Evolutionary conservation across 2,113 vertebrate genomes (phyloP), one percentile per base, ranked within the genome.

Genomic region (Corythaixoides concolor): DNA sequence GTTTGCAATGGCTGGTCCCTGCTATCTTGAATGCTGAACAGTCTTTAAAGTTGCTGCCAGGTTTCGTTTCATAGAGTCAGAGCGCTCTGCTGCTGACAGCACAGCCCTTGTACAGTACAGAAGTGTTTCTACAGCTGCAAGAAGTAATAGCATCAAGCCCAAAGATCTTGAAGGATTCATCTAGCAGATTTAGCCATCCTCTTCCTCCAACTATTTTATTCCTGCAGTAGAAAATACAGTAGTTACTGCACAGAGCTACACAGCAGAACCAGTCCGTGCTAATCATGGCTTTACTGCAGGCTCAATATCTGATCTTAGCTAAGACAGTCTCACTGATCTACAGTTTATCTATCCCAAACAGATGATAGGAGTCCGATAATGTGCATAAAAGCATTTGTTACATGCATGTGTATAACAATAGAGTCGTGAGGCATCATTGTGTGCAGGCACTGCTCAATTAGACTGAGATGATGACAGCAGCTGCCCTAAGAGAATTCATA

Each of bases 181-280:
- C 16, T 56, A 64, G 39, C 35, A 62, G 35, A 43, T 69, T 53
- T 66, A 73, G 47, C 18, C 27, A 35, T 30, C 19, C 26, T 85
- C 50, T 81, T 85, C 35, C 33, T 74, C 69, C 39, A 77, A 3
- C 2, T 74, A 14, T 73, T 69, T 81, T 8, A 74, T 60, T 80
- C 24, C 39, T 89, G 49, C 33, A 10, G 68, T 20, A 9, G 84
- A 79, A 79, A 62, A 35, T 17, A 8, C 6, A 58, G 41, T 3
- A 21, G 28, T 55, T 68, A 14, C 24, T 66, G 68, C 45, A 26
- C 32, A 86, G 63, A 13, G 35, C 59, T 47, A 19, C 53, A 56
- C 47, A 72, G n/a, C n/a, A 66, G n/a, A 47, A 55, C 21, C 0
- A 0, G 2, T 20, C 53, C 0, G 0, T 47, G 49, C 30, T 83